Evolutionary conservation across 2,797 vertebrate genomes (phyloP).

Genomic region (Eupleurogrammus muticus): DNA sequence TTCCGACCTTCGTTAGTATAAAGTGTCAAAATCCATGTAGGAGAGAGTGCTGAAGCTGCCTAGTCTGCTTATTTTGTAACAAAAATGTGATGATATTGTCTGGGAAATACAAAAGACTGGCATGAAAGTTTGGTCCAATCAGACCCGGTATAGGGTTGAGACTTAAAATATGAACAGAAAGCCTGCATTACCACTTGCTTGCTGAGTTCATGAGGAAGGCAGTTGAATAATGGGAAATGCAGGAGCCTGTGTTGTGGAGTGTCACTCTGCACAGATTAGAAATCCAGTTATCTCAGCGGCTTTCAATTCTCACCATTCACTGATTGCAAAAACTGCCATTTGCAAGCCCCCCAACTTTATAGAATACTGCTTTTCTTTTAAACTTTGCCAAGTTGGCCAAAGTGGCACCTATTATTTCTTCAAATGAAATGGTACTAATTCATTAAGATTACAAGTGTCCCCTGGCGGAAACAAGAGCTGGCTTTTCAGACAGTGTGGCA

Average conservation of each 20-base stretch:
- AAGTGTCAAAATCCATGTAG: slow-evolving; percentile 4
- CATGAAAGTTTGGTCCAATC: neutral
- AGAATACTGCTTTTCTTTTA: neutral
- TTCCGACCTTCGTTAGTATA: neutral
- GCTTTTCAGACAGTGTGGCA: slow-evolving; percentile 22
- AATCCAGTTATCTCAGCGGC: neutral
- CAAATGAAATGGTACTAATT: slow-evolving; percentile 48
- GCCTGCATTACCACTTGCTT: neutral
- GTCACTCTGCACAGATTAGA: neutral
- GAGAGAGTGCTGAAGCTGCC: neutral
- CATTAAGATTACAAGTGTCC: slow-evolving; percentile 43
- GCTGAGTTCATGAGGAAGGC: neutral
- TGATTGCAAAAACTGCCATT: neutral
- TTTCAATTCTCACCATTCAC: neutral
- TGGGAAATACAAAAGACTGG: slow-evolving; percentile 1
- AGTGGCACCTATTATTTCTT: slow-evolving; percentile 44
- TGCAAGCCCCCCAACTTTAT: neutral
- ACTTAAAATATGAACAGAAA: neutral
- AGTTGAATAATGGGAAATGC: too few species aligned
- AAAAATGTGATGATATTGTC: neutral
- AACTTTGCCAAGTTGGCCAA: slow-evolving; percentile 17
- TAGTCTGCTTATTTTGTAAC: neutral
- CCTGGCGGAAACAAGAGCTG: slow-evolving; percentile 19
- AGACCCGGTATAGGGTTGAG: neutral
- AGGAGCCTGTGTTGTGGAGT: neutral